Evolutionary conservation across 1,140 invertebrate genomes (phyloP).

Genomic region (Spodoptera litura): DNA sequence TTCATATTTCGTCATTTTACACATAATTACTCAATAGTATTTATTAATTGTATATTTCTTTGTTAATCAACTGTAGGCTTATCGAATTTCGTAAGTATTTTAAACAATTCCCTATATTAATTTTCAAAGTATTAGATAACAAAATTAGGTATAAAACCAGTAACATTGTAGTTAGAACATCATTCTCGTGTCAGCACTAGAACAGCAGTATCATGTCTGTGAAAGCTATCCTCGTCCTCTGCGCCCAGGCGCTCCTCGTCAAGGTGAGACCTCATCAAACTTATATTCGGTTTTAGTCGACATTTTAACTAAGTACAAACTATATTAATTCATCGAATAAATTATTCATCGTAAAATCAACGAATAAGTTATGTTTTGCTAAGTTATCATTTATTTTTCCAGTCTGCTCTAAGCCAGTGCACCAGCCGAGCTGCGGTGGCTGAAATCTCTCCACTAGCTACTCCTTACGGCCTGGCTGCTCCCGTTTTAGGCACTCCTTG

Average conservation of each 20-base stretch:
- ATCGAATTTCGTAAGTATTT: constrained; percentile 6
- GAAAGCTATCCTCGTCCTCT: constrained; percentile 9
- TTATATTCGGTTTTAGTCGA: no score
- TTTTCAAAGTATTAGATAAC: not conserved
- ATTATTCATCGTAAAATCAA: no score
- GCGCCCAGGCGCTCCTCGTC: constrained; percentile 10
- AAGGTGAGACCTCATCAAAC: no score
- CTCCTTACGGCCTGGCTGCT: not conserved
- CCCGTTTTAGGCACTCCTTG: not conserved
- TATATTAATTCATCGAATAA: no score
- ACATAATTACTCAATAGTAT: no score
- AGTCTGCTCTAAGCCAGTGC: constrained; percentile 8
- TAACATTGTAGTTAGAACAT: not conserved
- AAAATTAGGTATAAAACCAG: constrained; percentile 2
- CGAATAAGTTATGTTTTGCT: no score
- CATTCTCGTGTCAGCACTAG: constrained; percentile 26
- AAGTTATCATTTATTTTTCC: not conserved
- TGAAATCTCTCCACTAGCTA: not conserved
- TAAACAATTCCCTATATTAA: no score
- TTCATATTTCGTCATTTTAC: not conserved
- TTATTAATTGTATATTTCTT: not conserved
- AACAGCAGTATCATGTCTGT: not conserved
- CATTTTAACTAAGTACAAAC: no score
- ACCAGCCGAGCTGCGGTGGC: not conserved
- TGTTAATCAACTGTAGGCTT: constrained; percentile 19